Conservation (phyloP, 2,888 invertebrate genomes). For the Tenthredo scrophulariae region DNA sequence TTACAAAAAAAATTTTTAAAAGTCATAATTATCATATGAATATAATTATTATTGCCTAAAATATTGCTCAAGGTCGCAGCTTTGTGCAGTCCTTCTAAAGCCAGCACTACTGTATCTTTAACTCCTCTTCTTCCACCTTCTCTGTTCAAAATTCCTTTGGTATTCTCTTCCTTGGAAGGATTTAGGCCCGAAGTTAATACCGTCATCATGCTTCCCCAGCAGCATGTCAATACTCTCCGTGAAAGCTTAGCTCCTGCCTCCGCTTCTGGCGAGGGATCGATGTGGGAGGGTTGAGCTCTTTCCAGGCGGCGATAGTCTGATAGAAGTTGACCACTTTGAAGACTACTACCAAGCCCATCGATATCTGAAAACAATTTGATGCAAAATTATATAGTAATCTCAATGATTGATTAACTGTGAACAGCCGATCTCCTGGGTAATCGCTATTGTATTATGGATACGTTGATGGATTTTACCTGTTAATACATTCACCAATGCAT, state of each 20-base stretch:
- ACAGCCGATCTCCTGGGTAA: slow-evolving; percentile 1
- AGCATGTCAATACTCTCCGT: slow-evolving; percentile 90
- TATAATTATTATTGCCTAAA: slow-evolving; percentile 80
- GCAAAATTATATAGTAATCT: background rate
- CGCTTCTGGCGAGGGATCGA: slow-evolving; percentile 85
- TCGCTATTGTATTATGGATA: background rate
- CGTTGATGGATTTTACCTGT: slow-evolving; percentile 81
- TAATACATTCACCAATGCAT: slow-evolving; percentile 86
- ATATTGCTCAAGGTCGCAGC: slow-evolving; percentile 95
- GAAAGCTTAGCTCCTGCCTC: slow-evolving; percentile 90
- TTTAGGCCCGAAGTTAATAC: slow-evolving; percentile 87
- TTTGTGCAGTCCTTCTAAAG: slow-evolving; percentile 94
- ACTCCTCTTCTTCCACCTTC: slow-evolving; percentile 79
- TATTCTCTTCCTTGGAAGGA: slow-evolving; percentile 74
- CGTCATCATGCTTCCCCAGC: slow-evolving; percentile 95
- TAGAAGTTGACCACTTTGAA: slow-evolving; percentile 86
- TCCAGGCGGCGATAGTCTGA: slow-evolving; percentile 93
- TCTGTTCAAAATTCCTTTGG: slow-evolving; percentile 72
- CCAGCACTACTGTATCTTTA: slow-evolving; percentile 91
- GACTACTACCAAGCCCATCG: slow-evolving; percentile 89
- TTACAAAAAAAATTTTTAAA: slow-evolving; percentile 17
- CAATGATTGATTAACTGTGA: background rate
- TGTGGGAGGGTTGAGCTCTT: slow-evolving; percentile 85
- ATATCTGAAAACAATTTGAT: slow-evolving; percentile 82
- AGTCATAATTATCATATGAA: background rate